Conservation (phyloP, 2,888 invertebrate genomes). For the Piscicola geometra region DNA sequence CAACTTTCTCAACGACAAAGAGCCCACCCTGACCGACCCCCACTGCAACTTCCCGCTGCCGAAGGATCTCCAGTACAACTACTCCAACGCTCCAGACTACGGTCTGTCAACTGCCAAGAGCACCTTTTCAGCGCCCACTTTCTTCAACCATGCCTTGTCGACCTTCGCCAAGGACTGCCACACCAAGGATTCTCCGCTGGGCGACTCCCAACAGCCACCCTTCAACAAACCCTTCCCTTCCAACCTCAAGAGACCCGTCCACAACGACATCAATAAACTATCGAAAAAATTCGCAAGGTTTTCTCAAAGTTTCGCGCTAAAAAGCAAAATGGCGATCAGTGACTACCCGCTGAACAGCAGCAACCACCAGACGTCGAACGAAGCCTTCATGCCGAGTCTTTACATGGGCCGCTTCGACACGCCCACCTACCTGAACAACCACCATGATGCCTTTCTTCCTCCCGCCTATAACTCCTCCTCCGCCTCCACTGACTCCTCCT, state of each 20-base stretch:
- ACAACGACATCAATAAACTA: neutral
- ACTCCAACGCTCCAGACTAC: too few species aligned
- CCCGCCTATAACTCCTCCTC: neutral
- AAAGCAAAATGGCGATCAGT: too few species aligned
- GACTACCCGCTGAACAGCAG: too few species aligned
- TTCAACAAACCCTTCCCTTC: constrained; percentile 6
- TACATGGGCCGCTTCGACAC: constrained; percentile 16
- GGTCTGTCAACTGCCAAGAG: too few species aligned
- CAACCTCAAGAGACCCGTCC: constrained; percentile 2
- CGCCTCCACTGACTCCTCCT: neutral
- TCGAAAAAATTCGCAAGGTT: neutral
- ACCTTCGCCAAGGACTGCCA: neutral
- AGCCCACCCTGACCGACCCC: too few species aligned
- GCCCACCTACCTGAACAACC: constrained; percentile 23
- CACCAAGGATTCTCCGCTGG: neutral
- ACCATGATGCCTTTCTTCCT: constrained; percentile 19
- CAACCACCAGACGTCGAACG: neutral
- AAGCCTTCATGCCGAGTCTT: constrained; percentile 1
- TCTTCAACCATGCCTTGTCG: too few species aligned
- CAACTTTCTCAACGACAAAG: constrained; percentile 6
- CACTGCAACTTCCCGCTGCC: too few species aligned
- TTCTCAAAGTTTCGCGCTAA: neutral
- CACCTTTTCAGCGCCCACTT: too few species aligned
- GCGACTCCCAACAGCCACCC: neutral
- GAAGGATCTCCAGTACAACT: too few species aligned